phyloP scores from a whole-genome alignment of 2,797 vertebrate genomes.

The Leucoraja ocellata region DNA sequence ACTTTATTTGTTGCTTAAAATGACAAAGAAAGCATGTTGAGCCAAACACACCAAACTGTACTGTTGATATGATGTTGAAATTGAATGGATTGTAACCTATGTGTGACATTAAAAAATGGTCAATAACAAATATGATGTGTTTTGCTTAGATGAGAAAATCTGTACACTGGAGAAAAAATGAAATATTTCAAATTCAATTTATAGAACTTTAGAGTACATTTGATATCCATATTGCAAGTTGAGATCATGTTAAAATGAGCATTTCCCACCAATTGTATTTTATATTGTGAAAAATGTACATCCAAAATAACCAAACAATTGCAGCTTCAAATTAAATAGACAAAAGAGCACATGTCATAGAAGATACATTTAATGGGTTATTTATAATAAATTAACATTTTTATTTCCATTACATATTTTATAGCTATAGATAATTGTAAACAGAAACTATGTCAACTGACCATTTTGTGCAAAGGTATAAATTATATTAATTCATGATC shows the following conservation, averaged over 20 bases:
- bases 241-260: background rate
- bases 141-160: background rate
- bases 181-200: background rate
- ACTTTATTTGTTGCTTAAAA: no score
- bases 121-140: background rate
- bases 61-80: background rate
- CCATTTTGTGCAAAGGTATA: constrained; percentile 28
- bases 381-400: constrained; percentile 22
- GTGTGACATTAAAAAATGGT: background rate
- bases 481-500: constrained; percentile 21
- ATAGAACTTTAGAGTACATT: no score
- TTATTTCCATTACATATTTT: constrained; percentile 11
- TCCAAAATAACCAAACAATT: background rate
- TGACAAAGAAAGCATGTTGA: background rate
- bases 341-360: background rate
- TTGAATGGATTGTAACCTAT: background rate
- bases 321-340: background rate
- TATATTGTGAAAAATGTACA: background rate
- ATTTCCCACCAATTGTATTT: background rate
- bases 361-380: background rate
- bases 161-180: background rate
- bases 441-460: constrained; percentile 29
- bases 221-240: background rate
- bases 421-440: background rate
- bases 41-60: background rate